Conservation (phyloP, 1,140 invertebrate genomes). For the Archivesica marissinica region DNA sequence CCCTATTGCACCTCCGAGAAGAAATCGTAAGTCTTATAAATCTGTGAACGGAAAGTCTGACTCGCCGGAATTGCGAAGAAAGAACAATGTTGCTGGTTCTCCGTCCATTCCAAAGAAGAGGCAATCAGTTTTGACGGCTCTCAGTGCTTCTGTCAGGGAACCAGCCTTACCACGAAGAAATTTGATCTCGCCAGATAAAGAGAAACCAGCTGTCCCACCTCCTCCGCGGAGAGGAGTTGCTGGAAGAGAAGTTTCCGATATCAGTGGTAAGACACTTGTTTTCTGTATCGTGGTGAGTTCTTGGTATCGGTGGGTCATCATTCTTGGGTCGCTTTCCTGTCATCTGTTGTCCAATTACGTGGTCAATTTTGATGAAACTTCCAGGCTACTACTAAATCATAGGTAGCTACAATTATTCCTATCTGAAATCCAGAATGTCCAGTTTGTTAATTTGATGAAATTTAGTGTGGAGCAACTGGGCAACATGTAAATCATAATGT, state of each 20-base stretch:
- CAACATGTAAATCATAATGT: too few relatives aligned
- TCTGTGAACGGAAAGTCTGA: neutral
- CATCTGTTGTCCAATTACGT: too few relatives aligned
- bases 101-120: slow-evolving; percentile 32
- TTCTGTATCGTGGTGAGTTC: too few relatives aligned
- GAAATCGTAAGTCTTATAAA: slow-evolving; percentile 33
- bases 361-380: too few relatives aligned
- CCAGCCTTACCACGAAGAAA: neutral
- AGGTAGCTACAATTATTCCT: too few relatives aligned
- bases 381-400: too few relatives aligned
- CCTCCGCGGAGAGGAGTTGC: neutral
- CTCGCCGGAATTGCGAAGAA: neutral
- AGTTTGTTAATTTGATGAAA: too few relatives aligned
- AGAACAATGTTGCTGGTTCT: neutral
- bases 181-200: too few relatives aligned
- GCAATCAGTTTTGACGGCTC: neutral
- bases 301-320: too few relatives aligned
- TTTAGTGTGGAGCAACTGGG: too few relatives aligned
- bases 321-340: too few relatives aligned
- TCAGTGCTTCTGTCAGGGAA: neutral
- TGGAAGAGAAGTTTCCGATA: neutral
- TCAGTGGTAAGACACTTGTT: neutral
- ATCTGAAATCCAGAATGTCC: too few relatives aligned
- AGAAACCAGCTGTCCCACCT: slow-evolving; percentile 16
- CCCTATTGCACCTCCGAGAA: slow-evolving; percentile 48